Conservation (phyloP, 1,140 invertebrate genomes). For the Danaus plexippus region DNA sequence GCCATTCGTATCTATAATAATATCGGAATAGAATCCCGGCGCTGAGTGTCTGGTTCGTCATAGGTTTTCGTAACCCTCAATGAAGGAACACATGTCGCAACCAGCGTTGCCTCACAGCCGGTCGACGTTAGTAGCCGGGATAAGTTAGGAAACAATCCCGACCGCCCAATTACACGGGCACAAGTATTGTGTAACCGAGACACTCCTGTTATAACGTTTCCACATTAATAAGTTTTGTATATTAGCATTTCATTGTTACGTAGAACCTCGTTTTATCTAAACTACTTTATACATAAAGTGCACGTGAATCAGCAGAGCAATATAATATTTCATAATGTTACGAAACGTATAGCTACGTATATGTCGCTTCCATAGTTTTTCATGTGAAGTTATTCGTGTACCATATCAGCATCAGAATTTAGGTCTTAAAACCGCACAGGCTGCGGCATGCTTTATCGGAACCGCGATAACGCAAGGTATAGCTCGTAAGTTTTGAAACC, state of each 20-base stretch:
- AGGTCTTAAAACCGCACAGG: conserved; percentile 62
- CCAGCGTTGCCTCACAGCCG: conserved; percentile 52
- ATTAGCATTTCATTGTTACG: conserved; percentile 45
- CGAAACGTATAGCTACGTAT: conserved; percentile 17
- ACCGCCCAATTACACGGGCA: conserved; percentile 57
- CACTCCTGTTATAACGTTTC: too few relatives aligned
- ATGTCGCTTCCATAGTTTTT: conserved; percentile 11
- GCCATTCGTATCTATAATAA: conserved; percentile 23
- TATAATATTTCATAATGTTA: conserved; percentile 22
- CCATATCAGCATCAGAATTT: conserved; percentile 45
- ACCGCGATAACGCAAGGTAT: conserved; percentile 61
- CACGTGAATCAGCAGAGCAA: background rate
- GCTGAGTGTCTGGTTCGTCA: conserved; percentile 39
- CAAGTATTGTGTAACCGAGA: conserved; percentile 37
- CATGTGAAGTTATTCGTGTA: conserved; percentile 16
- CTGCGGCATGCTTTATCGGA: conserved; percentile 60
- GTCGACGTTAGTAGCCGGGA: conserved; percentile 49
- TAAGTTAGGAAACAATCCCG: conserved; percentile 68
- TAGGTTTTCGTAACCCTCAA: conserved; percentile 65
- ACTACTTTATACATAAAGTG: conserved; percentile 10
- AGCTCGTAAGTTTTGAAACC: conserved; percentile 63
- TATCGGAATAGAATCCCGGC: conserved; percentile 19
- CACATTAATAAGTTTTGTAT: conserved; percentile 1
- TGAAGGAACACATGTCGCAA: conserved; percentile 66
- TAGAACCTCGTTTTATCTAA: conserved; percentile 20